A percentile compares a stretch with the other conserved stretches of the same genome.
Evolutionary conservation across 1,140 invertebrate genomes (phyloP).

Genomic region (Ceratina australensis): DNA sequence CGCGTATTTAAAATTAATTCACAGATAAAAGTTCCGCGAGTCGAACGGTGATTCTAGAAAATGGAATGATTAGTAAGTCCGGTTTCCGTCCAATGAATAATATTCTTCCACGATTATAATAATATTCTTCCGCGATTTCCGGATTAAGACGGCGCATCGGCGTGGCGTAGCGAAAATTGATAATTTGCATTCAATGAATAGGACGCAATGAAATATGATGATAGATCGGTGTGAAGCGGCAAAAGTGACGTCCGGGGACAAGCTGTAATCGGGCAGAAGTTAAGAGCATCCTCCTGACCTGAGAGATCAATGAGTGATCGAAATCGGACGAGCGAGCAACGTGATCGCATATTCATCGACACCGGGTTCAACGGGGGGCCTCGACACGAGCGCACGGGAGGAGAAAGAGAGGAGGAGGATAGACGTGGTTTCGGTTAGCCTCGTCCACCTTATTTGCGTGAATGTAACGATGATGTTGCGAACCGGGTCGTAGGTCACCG

Average conservation of each 20-base stretch:
- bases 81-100: no score
- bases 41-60: no score
- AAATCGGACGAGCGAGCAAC: constrained; percentile 14
- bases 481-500: constrained; percentile 74
- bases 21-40: no score
- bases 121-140: no score
- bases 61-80: no score
- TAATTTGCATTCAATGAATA: constrained; percentile 28
- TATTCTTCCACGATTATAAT: no score
- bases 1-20: no score
- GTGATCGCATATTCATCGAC: constrained; percentile 72
- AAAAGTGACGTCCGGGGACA: neutral
- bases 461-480: constrained; percentile 74
- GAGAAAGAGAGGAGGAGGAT: constrained; percentile 29
- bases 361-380: constrained; percentile 47
- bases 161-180: no score
- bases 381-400: neutral
- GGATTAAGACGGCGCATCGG: no score
- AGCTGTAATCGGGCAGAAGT: constrained; percentile 40
- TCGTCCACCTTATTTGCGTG: constrained; percentile 69
- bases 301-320: constrained; percentile 61
- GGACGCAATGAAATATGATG: neutral
- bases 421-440: constrained; percentile 54
- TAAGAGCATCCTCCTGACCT: constrained; percentile 55
- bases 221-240: neutral